Evolutionary conservation across 1,140 invertebrate species (phyloP), one percentile per base, ranked within the genome.

Genomic region (Zaprionus davidi): DNA sequence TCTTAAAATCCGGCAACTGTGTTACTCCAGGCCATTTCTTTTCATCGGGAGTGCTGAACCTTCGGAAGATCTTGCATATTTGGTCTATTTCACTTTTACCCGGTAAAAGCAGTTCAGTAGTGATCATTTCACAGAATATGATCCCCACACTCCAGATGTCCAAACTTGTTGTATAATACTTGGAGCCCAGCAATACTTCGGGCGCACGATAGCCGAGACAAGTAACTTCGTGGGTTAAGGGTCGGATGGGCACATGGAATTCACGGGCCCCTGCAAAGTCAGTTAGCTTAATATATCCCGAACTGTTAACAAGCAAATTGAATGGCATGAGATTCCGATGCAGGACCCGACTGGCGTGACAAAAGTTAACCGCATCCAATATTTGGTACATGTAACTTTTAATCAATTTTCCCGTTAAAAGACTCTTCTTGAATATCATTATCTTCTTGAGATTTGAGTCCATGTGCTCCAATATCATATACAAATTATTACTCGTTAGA

Each of bases 31-130:
- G 96, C 98, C 97, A 98, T 51, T 94, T 94, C 20, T 93, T 94
- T 92, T 98, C 97, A 77, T 96, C 96, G 1, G 98, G 98, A 22
- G 98, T 99, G 56, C 98, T 97, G 53, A 99, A 93, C 55, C 97
- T 97, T 76, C 96, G 95, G 93, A 99, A 99, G 92, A 99, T 98
- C 83, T 97, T 95, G 93, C 98, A 99, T 5, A 99, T 93, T 92
- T 99, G 98, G 94, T 99, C 98, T 80, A 99, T 99, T 93, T 99
- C 98, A n/a, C 97, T 98, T 93, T 99, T 98, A 12, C 98, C 98
- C 26, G 98, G 97, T 93, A 99, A 99, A 17, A 99, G 92, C 26
- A 98, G 96, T 78, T 95, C 95, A 77, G 95, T 96, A 31, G 95
- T 96, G 11, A 97, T 94, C 97, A 98, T 98, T 95, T 98, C 97